Conservation (phyloP, 2,113 vertebrate genomes). For the Lepus americanus region DNA sequence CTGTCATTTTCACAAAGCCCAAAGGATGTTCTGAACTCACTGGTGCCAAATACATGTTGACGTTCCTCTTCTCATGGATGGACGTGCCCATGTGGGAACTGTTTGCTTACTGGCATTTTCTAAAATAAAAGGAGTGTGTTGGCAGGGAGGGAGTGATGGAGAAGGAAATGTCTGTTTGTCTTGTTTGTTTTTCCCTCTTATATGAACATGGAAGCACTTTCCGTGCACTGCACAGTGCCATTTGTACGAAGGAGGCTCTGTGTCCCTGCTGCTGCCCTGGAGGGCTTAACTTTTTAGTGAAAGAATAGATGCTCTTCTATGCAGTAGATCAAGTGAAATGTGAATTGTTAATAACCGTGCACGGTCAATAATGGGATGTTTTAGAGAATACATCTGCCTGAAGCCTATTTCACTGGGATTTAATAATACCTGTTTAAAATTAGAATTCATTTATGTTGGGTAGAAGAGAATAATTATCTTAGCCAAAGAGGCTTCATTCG, state of each 20-base stretch:
- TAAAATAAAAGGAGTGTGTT: conserved; percentile 38
- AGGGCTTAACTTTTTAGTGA: conserved; percentile 69
- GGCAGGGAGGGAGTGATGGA: neutral
- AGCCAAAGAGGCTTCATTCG: conserved; percentile 39
- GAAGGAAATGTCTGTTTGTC: conserved; percentile 1
- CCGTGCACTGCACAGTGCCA: neutral
- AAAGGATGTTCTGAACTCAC: conserved; percentile 11
- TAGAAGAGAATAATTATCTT: conserved; percentile 63
- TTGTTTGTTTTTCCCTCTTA: conserved; percentile 35
- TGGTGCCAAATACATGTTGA: conserved; percentile 31
- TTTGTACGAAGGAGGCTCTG: conserved; percentile 26
- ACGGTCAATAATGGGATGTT: conserved; percentile 69
- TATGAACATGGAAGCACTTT: conserved; percentile 8
- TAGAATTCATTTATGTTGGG: conserved; percentile 57
- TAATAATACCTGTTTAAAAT: conserved; percentile 69
- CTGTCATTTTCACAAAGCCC: neutral
- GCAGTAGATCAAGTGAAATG: conserved; percentile 73
- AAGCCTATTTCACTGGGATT: conserved; percentile 51
- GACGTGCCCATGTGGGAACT: conserved; percentile 7
- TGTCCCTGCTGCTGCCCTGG: conserved; percentile 44
- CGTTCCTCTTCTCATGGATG: conserved; percentile 28
- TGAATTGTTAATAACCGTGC: conserved; percentile 56
- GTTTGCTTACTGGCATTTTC: conserved; percentile 45
- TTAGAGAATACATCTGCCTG: conserved; percentile 61
- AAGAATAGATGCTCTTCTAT: conserved; percentile 72